These are phyloP conservation scores for Galeopterus variegatus DNA, from an alignment of 2,113 vertebrate genomes.

Conservation along the genomic window DNA sequence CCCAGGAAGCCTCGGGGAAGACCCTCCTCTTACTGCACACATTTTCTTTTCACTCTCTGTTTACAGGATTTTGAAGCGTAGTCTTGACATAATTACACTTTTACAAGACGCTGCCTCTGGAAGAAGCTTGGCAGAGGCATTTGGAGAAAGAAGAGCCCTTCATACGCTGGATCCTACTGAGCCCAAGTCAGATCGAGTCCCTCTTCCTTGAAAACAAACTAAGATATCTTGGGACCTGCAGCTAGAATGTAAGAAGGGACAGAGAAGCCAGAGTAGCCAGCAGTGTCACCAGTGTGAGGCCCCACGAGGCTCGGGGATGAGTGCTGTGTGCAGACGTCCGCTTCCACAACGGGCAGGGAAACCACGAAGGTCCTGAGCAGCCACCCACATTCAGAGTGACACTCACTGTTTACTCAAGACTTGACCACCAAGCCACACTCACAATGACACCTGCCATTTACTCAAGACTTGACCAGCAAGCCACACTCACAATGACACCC, in stretches of 20 bases:
- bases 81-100: not conserved
- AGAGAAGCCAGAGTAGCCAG: not conserved
- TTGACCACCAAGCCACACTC: no score
- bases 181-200: not conserved
- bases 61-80: not conserved
- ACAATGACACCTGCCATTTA: no score
- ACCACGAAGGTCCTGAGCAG: rapidly evolving
- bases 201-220: not conserved
- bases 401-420: no score
- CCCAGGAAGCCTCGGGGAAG: not conserved
- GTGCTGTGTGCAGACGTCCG: not conserved
- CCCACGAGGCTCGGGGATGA: not conserved
- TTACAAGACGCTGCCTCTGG: not conserved
- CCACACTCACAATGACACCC: no score
- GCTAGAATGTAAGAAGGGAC: not conserved
- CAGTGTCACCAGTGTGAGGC: no score
- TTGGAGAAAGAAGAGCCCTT: not conserved
- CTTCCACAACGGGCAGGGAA: no score
- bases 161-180: not conserved
- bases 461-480: no score
- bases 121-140: not conserved
- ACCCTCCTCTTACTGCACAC: not conserved
- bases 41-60: not conserved
- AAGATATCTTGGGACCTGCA: not conserved
- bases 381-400: no score